Base-by-base conservation (phyloP, 23 tunicate species). In the Ascidia mentula region DNA sequence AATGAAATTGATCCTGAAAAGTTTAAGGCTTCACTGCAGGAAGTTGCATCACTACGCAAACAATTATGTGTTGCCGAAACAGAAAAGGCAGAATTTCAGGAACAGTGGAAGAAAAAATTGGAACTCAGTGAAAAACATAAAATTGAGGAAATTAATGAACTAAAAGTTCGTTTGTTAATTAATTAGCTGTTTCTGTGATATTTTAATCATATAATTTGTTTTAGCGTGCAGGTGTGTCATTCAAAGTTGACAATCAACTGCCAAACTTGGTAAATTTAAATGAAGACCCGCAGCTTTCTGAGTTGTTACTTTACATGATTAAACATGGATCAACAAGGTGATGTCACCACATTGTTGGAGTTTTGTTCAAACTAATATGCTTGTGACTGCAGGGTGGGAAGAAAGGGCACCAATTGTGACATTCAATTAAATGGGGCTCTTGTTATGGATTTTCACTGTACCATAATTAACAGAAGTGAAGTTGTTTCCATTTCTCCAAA, bases 221-320 rank as follows among this genome's bases (percentile, higher is more conserved):
- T 53, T 9, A 91, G 97, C 75, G 97, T 34, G 97, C 97, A 45
- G 97, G 97, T 38, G 97, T 91, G 33, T 91, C 97, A 60, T 91
- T 91, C 70, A 91, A 91, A 82, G 97, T 91, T 28, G 90, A 91
- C 84, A 91, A 91, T 79, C 89, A 71, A 59, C 86, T 91, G 37
- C 97, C 97, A 0, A 91, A 91, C 75, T 74, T 91, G 35, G 97
- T 91, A 35, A 91, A 91, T 39, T 65, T 91, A 32, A 91, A 91
- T 73, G 97, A 91, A 72, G 97, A 91, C 80, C 97, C 97, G 17
- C 97, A 91, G 60, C 81, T 91, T 34, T 91, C 97, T 9, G 97
- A 91, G 40, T 72, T 91, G 6, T 77, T 91, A 20, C 84, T 91
- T 38, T 91, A 91, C 40, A 84, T 91, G 79, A 91, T 91, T 28